phyloP scores from a whole-genome alignment of 2,113 vertebrate genomes.

The Gambusia holbrooki region DNA sequence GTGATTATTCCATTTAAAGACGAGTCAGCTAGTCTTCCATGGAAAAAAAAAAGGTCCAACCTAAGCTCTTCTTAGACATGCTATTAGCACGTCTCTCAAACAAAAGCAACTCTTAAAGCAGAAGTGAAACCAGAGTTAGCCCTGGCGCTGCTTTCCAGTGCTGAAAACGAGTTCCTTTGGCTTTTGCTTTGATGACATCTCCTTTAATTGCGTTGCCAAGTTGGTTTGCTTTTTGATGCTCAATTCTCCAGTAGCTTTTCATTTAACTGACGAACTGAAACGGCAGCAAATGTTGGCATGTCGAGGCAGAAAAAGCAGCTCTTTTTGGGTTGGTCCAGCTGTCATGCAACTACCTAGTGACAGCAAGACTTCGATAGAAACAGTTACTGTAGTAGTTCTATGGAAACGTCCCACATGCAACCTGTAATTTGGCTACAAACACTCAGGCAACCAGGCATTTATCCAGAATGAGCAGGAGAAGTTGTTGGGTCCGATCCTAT shows the following conservation, averaged over 20 bases:
- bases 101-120: not conserved
- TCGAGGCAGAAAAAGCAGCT: not conserved
- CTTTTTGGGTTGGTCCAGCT: not conserved
- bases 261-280: not conserved
- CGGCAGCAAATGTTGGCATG: not conserved
- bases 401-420: not conserved
- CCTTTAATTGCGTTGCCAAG: not conserved
- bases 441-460: not conserved
- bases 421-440: not conserved
- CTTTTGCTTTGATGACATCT: not conserved
- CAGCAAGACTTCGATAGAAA: not conserved
- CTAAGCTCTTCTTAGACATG: not conserved
- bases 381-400: not conserved
- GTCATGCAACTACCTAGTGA: not conserved
- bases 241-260: not conserved
- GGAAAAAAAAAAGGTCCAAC: not conserved
- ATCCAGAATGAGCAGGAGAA: not conserved
- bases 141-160: not conserved
- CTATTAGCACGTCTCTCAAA: not conserved
- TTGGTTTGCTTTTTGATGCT: not conserved
- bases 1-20: not conserved
- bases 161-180: not conserved
- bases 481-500: not conserved
- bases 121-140: not conserved
- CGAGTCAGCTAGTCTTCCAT: not conserved